Conservation (phyloP, 64 coral and sea anemone genomes). For the Porites lutea region DNA sequence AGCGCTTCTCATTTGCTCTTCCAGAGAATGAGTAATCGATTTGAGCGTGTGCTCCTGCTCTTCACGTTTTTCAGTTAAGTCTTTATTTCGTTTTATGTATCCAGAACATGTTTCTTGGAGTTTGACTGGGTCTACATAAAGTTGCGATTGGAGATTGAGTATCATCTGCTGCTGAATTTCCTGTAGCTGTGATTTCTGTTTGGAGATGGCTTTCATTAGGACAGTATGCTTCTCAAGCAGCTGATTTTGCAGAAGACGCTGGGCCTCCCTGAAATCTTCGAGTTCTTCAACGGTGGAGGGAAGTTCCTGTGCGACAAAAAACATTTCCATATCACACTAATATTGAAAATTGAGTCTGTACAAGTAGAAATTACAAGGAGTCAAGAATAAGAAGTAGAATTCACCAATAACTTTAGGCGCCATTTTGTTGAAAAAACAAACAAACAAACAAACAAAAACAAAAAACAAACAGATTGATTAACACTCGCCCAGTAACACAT, state of each 20-base stretch:
- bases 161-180: constrained; percentile 94
- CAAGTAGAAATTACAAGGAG: too few species aligned
- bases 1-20: constrained; percentile 55
- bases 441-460: too few species aligned
- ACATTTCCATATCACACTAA: neutral
- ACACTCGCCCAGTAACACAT: too few species aligned
- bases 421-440: too few species aligned
- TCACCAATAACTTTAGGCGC: too few species aligned
- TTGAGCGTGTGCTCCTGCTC: constrained; percentile 78
- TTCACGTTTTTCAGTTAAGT: constrained; percentile 76
- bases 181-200: constrained; percentile 81
- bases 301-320: constrained; percentile 52
- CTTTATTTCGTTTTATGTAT: constrained; percentile 72
- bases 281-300: constrained; percentile 75
- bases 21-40: constrained; percentile 54
- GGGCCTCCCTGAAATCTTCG: constrained; percentile 81
- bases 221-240: constrained; percentile 72
- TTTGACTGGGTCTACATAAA: constrained; percentile 77
- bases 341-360: too few species aligned
- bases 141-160: constrained; percentile 87
- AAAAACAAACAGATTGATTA: too few species aligned
- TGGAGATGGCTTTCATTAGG: constrained; percentile 73
- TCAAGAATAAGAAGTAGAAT: too few species aligned
- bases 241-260: constrained; percentile 83
- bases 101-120: constrained; percentile 73